Base-by-base conservation (phyloP, 2,113 vertebrate species). In the Tricholaema leucomelas region DNA sequence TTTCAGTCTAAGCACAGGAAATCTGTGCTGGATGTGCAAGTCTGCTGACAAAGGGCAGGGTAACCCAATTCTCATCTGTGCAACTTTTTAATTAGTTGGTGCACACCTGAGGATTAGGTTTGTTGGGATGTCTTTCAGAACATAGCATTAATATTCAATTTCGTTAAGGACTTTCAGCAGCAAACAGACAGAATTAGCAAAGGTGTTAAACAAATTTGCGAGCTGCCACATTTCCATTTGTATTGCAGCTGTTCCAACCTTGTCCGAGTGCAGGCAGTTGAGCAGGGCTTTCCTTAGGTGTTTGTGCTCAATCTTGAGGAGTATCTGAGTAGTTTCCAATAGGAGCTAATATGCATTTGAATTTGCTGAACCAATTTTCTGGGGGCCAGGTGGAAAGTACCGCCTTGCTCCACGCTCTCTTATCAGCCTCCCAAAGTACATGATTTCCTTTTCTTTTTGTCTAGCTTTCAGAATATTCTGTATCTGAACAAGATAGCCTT, bases 111-210 rank as follows among this genome's bases (percentile, higher is more conserved):
- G 81, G 79, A 85, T 92, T 96, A 81, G 55, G 35, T 78, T 96
- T 91, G 92, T 80, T 81, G 87, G 81, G 92, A 81, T 78, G 81
- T 84, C 87, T 95, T 95, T 58, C 55, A 92, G 78, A 95, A 97
- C 96, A 96, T 89, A 58, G 20, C 46, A 96, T 95, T 97, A 94
- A 92, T 95, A 95, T 95, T 94, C 94, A 79, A 52, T 95, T 80
- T 94, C 85, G 74, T 81, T 81, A 89, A 96, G 85, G 77, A 74
- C 52, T 90, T 87, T 56, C 64, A 82, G 86, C 64, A 82, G 86
- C 92, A 96, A 96, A 81, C 54, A 56, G 91, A 78, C 54, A 56
- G 91, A 97, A 94, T 85, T 95, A 92, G 96, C 83, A 85, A 96
- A 95, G 73, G 83, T 92, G 91, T 91, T 97, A 94, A 90, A 61